Evolutionary conservation across 2,797 vertebrate species (phyloP), one percentile per base, ranked within the genome.

Genomic region (Euthynnus affinis): DNA sequence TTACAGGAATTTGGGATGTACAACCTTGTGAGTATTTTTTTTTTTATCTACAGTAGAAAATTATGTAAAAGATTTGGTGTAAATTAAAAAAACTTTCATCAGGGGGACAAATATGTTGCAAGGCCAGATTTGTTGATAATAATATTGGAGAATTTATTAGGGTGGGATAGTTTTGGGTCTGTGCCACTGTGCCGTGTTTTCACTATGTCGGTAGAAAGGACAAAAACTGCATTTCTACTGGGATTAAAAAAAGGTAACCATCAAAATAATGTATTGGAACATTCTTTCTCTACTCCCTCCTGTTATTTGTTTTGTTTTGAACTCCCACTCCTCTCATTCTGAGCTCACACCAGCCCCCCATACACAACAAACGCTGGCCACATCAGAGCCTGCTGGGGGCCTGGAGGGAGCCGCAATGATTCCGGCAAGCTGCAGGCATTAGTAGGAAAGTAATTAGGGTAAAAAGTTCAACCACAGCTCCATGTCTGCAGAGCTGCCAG

Each of bases 391-490:
- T 94, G 94, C 94, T 89, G 89, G 95, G 93, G 95, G 95, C 96
- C 96, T 90, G 93, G 91, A 96, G 96, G 96, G 94, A 93, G 89
- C 92, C 96, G 96, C 96, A 97, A 96, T 97, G 95, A 97, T 97
- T 97, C 96, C 94, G 95, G 96, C 95, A 95, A 89, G 95, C 97
- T 96, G 94, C 94, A 95, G 96, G 96, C 97, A 97, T 97, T 96
- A 97, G 96, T 83, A 93, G 94, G 93, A 96, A 96, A 96, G 94
- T 97, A 97, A 98, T 97, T 96, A 98, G 97, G 97, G 97, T 98
- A 98, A 98, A 98, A 98, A 98, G 97, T 98, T 98, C 96, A 98
- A 94, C 96, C 96, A 87, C 95, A 96, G 95, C 84, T 95, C 94
- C 89, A 91, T 91, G 94, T 94, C 95, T 96, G 92, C 95, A 93